Evolutionary conservation across 2,113 vertebrate species (phyloP), one percentile per base, ranked within the genome.

Genomic region (Chascanopsetta lugubris): DNA sequence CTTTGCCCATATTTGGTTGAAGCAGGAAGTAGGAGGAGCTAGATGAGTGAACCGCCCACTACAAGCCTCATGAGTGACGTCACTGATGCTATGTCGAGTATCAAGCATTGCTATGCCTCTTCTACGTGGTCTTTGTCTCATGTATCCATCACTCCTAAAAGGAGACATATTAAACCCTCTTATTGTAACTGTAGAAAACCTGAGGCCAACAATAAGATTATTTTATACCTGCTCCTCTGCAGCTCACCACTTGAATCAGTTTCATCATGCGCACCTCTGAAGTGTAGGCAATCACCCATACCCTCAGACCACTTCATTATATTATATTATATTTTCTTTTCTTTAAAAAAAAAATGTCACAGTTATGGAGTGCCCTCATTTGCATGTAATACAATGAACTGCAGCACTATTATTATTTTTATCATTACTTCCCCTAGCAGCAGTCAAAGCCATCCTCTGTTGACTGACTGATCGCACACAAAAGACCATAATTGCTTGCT

Each of bases 401-500:
- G 48, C 57, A 7, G 57, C 43, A 2, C 30, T 62, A 27, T 76
- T 64, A n/a, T n/a, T 5, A 38, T 38, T n/a, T n/a, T n/a, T n/a
- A n/a, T n/a, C n/a, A 83, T 84, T 81, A 53, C 64, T 67, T 79
- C 64, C 79, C 77, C 67, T 56, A 62, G 75, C 79, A 69, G 58
- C 5, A 10, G 21, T 71, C 29, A 34, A 46, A 62, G 67, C 43
- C 3, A 22, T 26, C 61, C 55, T 25, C 42, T n/a, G 30, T 15
- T 75, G 85, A 86, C 65, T 86, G 87, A 80, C 83, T 45, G 78
- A 82, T 70, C n/a, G 71, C 69, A 80, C 72, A 90, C 87, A 87
- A 89, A 89, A 83, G 82, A 47, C 72, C 81, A 84, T 89, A 90
- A 90, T 90, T 88, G 84, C 85, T 83, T 81, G 75, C 81, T 85